A percentile compares a stretch with the other conserved stretches of the same genome.
Evolutionary conservation across 2,113 vertebrate genomes (phyloP).

Genomic region (Morone chrysops): DNA sequence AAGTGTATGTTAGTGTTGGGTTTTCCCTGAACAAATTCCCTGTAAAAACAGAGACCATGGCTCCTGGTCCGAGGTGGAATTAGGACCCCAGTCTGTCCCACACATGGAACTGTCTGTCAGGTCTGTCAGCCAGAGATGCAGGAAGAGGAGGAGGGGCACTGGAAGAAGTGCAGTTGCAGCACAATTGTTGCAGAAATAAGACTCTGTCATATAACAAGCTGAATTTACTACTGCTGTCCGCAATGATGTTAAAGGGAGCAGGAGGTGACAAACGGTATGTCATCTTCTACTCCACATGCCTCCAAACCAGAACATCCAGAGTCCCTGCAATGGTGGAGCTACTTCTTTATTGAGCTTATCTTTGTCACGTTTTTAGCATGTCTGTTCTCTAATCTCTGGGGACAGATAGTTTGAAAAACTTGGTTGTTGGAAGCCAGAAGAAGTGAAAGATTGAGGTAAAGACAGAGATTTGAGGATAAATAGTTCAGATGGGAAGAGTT

Average conservation of each 20-base stretch:
- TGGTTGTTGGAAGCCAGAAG: too few relatives aligned
- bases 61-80: conserved; percentile 20
- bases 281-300: too few relatives aligned
- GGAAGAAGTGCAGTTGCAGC: conserved; percentile 58
- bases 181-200: conserved; percentile 58
- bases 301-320: not conserved
- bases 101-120: conserved; percentile 78
- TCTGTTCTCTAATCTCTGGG: not conserved
- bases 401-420: too few relatives aligned
- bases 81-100: conserved; percentile 29
- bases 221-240: conserved; percentile 50
- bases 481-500: not conserved
- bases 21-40: conserved; percentile 64
- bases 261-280: conserved; percentile 23
- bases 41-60: conserved; percentile 57
- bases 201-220: conserved; percentile 40
- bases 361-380: not conserved
- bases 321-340: not conserved
- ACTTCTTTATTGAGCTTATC: not conserved
- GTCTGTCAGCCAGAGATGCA: conserved; percentile 15
- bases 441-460: not conserved
- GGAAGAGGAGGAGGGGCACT: conserved; percentile 46
- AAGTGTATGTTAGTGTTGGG: conserved; percentile 64
- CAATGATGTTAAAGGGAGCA: conserved; percentile 16
- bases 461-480: not conserved